Conservation (phyloP, 2,113 vertebrate genomes). For the Asarcornis scutulata region DNA sequence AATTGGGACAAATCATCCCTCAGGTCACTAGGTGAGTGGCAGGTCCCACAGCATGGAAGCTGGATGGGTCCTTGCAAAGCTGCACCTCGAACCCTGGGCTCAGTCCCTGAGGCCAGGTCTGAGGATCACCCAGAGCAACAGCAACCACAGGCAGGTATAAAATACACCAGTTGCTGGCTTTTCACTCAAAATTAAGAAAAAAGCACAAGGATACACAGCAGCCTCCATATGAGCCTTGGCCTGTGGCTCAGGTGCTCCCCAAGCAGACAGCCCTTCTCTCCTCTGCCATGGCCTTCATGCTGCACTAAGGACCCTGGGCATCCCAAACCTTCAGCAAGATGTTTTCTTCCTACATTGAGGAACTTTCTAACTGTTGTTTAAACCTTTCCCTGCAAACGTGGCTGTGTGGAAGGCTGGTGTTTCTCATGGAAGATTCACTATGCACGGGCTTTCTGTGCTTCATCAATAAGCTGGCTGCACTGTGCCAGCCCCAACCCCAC, state of each 20-base stretch:
- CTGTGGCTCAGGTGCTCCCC: not conserved
- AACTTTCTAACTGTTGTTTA: not conserved
- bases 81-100: not conserved
- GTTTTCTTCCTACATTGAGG: not conserved
- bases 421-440: not conserved
- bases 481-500: fast-evolving
- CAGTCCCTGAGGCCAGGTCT: not conserved
- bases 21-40: fast-evolving
- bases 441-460: not conserved
- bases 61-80: not conserved
- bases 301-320: not conserved
- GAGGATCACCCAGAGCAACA: not conserved
- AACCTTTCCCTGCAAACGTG: not conserved
- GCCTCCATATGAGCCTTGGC: not conserved
- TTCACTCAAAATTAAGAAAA: not conserved
- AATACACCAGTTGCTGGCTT: not conserved
- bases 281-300: not conserved
- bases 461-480: not conserved
- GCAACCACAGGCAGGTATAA: not conserved
- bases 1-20: not conserved
- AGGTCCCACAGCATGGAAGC: not conserved
- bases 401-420: not conserved
- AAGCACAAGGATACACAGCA: not conserved
- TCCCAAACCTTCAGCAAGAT: not conserved
- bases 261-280: not conserved